phyloP scores from a whole-genome alignment of 1,140 invertebrate species.

The Diuraphis noxia region DNA sequence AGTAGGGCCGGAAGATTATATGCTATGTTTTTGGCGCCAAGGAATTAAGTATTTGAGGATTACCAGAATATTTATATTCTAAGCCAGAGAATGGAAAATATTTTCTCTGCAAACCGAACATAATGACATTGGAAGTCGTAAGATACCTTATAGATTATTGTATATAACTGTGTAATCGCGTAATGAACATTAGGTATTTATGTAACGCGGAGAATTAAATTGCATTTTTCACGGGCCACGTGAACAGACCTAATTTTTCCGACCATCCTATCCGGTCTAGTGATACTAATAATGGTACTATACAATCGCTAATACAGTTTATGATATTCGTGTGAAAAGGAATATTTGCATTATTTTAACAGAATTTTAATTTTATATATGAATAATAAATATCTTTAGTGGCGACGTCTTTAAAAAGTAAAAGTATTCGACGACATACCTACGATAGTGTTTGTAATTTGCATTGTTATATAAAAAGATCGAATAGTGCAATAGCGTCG shows the following conservation, averaged over 20 bases:
- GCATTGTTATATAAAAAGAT: not conserved
- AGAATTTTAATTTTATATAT: not conserved
- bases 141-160: not conserved
- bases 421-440: not conserved
- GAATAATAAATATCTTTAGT: not conserved
- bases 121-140: not conserved
- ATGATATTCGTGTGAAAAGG: not conserved
- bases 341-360: not conserved
- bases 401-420: not conserved
- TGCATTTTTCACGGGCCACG: not conserved
- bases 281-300: not conserved
- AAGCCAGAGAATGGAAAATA: not conserved
- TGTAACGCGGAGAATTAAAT: not conserved
- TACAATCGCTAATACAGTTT: not conserved
- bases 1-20: not conserved
- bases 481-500: not conserved
- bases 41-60: not conserved
- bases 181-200: slow-evolving; percentile 18
- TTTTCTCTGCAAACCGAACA: not conserved
- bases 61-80: not conserved
- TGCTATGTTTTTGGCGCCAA: not conserved
- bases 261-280: not conserved
- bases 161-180: not conserved
- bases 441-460: not conserved
- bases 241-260: slow-evolving; percentile 12